phyloP scores from a whole-genome alignment of 1,140 invertebrate genomes.

The Propsilocerus akamusi region DNA sequence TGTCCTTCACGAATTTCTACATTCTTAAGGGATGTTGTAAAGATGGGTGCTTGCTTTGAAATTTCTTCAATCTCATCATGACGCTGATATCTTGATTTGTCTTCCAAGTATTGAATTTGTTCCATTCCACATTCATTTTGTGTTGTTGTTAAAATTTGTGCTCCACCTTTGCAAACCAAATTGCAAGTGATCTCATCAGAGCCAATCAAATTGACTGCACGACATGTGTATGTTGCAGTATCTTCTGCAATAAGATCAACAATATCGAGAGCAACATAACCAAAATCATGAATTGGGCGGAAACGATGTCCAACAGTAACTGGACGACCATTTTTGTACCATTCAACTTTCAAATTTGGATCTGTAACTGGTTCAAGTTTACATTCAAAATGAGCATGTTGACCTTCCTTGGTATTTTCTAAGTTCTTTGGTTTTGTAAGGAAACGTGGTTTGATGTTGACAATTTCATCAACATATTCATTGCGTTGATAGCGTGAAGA shows the following conservation, averaged over 20 bases:
- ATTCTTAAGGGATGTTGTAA: slow-evolving; percentile 77
- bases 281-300: slow-evolving; percentile 88
- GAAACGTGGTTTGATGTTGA: slow-evolving; percentile 66
- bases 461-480: slow-evolving; percentile 64
- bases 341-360: slow-evolving; percentile 81
- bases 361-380: slow-evolving; percentile 93
- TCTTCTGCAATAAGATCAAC: slow-evolving; percentile 85
- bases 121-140: slow-evolving; percentile 70
- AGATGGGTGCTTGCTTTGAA: slow-evolving; percentile 73
- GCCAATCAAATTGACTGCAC: slow-evolving; percentile 75
- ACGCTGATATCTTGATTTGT: slow-evolving; percentile 55
- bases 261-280: slow-evolving; percentile 83
- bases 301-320: slow-evolving; percentile 79
- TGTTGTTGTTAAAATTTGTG: slow-evolving; percentile 61
- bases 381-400: slow-evolving; percentile 93
- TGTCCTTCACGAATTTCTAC: slow-evolving; percentile 89
- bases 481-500: slow-evolving; percentile 64
- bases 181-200: slow-evolving; percentile 64
- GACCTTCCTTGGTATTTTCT: slow-evolving; percentile 70
- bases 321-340: slow-evolving; percentile 80
- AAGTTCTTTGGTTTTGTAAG: slow-evolving; percentile 70
- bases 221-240: slow-evolving; percentile 76
- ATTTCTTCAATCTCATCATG: slow-evolving; percentile 58
- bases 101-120: slow-evolving; percentile 75
- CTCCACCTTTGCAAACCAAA: slow-evolving; percentile 47